Evolutionary conservation across 1,140 invertebrate genomes (phyloP).

Genomic region (Stegodyphus dumicola): DNA sequence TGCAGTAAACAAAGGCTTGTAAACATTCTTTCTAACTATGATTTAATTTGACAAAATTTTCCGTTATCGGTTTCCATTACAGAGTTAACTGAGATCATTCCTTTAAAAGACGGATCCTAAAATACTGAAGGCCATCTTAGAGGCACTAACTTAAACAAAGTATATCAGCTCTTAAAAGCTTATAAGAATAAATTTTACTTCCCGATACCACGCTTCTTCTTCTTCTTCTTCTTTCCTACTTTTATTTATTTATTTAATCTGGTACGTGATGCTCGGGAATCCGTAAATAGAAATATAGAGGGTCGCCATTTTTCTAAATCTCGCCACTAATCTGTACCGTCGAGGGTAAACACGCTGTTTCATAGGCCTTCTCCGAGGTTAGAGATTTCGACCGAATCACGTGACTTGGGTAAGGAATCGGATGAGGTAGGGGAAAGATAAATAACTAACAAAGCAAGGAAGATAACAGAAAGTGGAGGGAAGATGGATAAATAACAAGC

Average conservation of each 20-base stretch:
- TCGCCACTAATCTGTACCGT: conserved; percentile 21
- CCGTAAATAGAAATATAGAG: conserved; percentile 34
- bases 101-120: too few species aligned
- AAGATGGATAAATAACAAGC: too few species aligned
- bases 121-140: too few species aligned
- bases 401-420: conserved; percentile 14
- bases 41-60: too few species aligned
- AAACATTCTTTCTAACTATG: too few species aligned
- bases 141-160: too few species aligned
- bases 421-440: background rate
- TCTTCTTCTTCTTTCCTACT: background rate
- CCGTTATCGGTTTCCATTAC: too few species aligned
- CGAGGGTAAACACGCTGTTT: conserved; percentile 19
- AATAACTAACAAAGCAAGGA: background rate
- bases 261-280: background rate
- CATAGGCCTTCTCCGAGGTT: background rate
- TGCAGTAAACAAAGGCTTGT: too few species aligned
- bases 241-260: conserved; percentile 26
- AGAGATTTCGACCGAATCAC: background rate
- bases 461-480: too few species aligned
- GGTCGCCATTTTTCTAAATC: conserved; percentile 17
- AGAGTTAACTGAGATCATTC: too few species aligned
- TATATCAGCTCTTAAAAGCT: background rate
- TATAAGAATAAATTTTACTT: conserved; percentile 1
- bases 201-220: background rate